Percentiles rank a stretch among this genome's conserved stretches.
Evolutionary conservation across 1,140 invertebrate species (phyloP).

Genomic region (Lordiphosa mommai): DNA sequence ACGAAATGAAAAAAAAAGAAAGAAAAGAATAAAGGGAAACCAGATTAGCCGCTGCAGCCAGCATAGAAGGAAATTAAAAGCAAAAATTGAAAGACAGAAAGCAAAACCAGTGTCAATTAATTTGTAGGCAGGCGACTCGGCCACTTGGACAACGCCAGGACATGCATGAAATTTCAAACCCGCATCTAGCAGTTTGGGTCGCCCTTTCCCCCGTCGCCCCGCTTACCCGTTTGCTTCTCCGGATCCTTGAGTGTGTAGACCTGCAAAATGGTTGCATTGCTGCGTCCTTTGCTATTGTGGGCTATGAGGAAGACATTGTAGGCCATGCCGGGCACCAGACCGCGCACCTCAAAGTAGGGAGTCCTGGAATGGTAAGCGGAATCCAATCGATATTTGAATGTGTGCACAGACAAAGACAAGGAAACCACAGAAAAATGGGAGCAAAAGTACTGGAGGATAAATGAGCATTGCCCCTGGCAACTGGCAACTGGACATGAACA

Average conservation of each 20-base stretch:
- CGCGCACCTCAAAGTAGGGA: constrained; percentile 84
- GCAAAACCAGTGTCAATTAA: constrained; percentile 55
- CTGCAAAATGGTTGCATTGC: constrained; percentile 83
- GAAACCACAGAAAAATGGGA: constrained; percentile 25
- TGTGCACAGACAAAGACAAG: constrained; percentile 30
- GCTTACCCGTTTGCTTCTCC: constrained; percentile 88
- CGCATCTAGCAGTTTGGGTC: constrained; percentile 13
- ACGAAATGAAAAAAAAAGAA: constrained; percentile 16
- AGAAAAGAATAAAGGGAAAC: constrained; percentile 11
- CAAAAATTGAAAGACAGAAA: constrained; percentile 27
- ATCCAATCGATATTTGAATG: constrained; percentile 68
- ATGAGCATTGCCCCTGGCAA: neutral
- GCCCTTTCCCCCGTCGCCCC: neutral
- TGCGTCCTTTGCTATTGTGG: constrained; percentile 87
- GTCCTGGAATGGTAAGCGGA: constrained; percentile 57
- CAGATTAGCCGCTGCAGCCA: constrained; percentile 19
- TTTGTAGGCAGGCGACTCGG: constrained; percentile 45
- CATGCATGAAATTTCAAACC: constrained; percentile 68
- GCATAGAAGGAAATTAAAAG: constrained; percentile 39
- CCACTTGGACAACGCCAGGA: constrained; percentile 21
- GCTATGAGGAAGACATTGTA: constrained; percentile 87
- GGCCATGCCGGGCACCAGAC: constrained; percentile 84
- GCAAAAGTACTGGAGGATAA: neutral
- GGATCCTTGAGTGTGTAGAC: constrained; percentile 88
- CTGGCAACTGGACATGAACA: constrained; percentile 5